A percentile compares a stretch with the other conserved stretches of the same genome.
Conservation (phyloP, 2,797 vertebrate species). For the Yasuhikotakia modesta region DNA sequence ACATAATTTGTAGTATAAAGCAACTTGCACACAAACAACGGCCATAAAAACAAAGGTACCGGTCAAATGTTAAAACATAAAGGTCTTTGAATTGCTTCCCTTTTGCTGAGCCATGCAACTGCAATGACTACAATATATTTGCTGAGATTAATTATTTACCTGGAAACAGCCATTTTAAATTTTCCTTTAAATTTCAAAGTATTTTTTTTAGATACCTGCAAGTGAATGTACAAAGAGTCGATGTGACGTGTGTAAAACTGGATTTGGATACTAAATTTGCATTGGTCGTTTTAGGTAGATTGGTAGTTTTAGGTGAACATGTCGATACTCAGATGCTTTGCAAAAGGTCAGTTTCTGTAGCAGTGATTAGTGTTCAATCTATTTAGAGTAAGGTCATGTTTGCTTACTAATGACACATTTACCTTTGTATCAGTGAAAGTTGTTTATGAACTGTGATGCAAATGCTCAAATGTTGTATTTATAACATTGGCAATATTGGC, state of each 20-base stretch:
- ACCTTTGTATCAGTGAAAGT: constrained; percentile 7
- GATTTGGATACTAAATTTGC: neutral
- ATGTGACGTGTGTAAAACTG: neutral
- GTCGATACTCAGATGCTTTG: neutral
- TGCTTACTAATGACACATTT: constrained; percentile 34
- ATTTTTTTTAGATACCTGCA: neutral
- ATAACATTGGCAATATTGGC: neutral
- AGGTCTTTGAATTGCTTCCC: neutral
- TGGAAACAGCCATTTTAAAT: neutral
- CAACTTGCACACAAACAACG: neutral
- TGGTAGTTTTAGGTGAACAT: too few species aligned
- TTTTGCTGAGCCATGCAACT: neutral
- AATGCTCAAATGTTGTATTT: neutral
- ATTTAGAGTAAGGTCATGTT: constrained; percentile 1
- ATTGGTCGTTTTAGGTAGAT: neutral
- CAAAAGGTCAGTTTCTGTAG: constrained; percentile 15
- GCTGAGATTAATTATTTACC: neutral
- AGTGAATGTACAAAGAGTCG: neutral
- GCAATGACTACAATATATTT: neutral
- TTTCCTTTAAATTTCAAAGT: too few species aligned
- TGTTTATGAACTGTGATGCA: neutral
- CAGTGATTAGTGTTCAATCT: constrained; percentile 16
- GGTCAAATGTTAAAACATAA: neutral
- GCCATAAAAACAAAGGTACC: neutral
- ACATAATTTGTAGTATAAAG: neutral